Evolutionary conservation across 2,113 vertebrate species (phyloP).

Genomic region (Otis tarda): DNA sequence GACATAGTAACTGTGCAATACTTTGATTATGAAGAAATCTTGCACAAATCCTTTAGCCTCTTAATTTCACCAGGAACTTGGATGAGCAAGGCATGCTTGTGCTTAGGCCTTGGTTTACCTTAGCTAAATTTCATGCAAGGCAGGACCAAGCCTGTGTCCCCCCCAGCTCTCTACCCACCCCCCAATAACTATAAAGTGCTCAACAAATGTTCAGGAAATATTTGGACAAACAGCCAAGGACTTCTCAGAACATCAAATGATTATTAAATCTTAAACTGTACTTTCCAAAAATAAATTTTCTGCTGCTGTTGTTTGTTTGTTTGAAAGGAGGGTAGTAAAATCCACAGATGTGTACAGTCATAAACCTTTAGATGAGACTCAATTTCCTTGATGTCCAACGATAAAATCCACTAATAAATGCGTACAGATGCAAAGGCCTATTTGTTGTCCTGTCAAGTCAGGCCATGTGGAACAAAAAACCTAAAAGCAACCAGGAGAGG

Average conservation of each 20-base stretch:
- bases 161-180: background rate
- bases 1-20: background rate
- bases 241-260: slow-evolving; percentile 56
- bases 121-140: background rate
- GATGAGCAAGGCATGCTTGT: background rate
- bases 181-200: background rate
- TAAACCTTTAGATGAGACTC: slow-evolving; percentile 65
- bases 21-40: background rate
- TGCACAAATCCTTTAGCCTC: background rate
- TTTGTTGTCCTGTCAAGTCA: slow-evolving; percentile 67
- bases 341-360: slow-evolving; percentile 48
- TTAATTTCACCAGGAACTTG: background rate
- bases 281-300: slow-evolving; percentile 65
- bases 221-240: slow-evolving; percentile 46
- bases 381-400: slow-evolving; percentile 60
- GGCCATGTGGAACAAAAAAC: slow-evolving; percentile 56
- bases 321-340: slow-evolving; percentile 59
- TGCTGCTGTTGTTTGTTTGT: slow-evolving; percentile 60
- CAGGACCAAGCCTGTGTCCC: background rate
- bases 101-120: background rate
- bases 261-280: slow-evolving; percentile 60
- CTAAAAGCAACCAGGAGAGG: slow-evolving; percentile 60
- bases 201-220: slow-evolving; percentile 27
- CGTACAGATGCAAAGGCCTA: slow-evolving; percentile 60
- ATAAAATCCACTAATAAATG: slow-evolving; percentile 64